A percentile compares a stretch with the other conserved stretches of the same genome.
These are phyloP conservation scores for Listrodromus nycthemerus DNA, from an alignment of 2,888 invertebrate genomes.

Conservation along the genomic window DNA sequence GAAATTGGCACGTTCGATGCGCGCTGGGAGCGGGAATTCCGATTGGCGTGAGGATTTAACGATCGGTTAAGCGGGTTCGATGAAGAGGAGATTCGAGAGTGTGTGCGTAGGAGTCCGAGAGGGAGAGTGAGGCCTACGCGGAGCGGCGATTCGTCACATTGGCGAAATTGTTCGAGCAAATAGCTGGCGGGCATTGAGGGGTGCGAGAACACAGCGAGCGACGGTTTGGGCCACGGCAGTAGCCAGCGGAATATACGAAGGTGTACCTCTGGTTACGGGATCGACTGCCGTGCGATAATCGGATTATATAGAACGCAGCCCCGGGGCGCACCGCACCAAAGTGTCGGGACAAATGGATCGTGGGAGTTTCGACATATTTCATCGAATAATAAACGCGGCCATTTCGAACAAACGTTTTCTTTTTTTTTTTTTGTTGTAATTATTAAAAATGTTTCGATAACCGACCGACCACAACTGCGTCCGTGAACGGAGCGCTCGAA, in stretches of 20 bases:
- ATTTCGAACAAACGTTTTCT: slow-evolving; percentile 55
- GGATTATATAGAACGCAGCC: slow-evolving; percentile 56
- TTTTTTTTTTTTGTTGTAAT: background rate
- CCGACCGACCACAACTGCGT: background rate
- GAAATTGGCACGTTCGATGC: slow-evolving; percentile 21
- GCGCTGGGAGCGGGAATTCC: slow-evolving; percentile 15
- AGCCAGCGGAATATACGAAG: background rate
- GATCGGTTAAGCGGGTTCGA: slow-evolving; percentile 30
- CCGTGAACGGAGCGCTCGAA: background rate
- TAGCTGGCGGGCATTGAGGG: slow-evolving; percentile 58
- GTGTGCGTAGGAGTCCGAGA: background rate
- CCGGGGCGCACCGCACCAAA: slow-evolving; percentile 10
- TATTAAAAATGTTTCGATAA: background rate
- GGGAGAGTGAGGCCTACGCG: slow-evolving; percentile 35
- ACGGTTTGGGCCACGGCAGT: background rate
- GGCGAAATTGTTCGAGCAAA: slow-evolving; percentile 67
- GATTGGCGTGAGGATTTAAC: slow-evolving; percentile 33
- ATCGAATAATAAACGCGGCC: slow-evolving; percentile 40
- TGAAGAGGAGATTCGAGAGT: slow-evolving; percentile 12
- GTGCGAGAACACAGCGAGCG: slow-evolving; percentile 38
- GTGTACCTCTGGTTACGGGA: slow-evolving; percentile 31
- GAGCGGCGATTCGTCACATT: slow-evolving; percentile 67
- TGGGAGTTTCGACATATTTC: slow-evolving; percentile 39
- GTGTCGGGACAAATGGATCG: slow-evolving; percentile 53
- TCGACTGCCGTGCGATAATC: slow-evolving; percentile 66